Evolutionary conservation across 1,140 invertebrate species (phyloP).

Genomic region (Neodiprion lecontei): DNA sequence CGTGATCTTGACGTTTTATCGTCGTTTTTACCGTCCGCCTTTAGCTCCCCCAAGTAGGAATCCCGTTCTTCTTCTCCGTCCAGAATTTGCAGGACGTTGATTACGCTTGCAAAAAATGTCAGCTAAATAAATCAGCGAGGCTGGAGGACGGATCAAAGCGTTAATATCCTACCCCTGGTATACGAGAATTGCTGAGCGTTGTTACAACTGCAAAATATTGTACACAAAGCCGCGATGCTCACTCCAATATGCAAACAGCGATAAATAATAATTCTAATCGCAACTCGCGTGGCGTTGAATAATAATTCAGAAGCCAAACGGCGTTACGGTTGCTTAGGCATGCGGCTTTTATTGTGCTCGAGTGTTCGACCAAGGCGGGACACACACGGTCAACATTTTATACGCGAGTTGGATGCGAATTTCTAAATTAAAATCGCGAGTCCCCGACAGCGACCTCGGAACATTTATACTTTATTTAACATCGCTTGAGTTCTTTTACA

Average conservation of each 20-base stretch:
- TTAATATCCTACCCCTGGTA: background rate
- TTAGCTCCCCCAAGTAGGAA: background rate
- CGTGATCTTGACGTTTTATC: background rate
- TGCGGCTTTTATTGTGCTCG: background rate
- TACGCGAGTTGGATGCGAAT: background rate
- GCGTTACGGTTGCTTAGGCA: background rate
- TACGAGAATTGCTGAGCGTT: no score
- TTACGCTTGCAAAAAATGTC: background rate
- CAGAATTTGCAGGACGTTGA: background rate
- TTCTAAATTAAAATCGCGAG: background rate
- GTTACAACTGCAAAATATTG: no score
- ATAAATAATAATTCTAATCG: conserved; percentile 4
- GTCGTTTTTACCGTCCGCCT: background rate
- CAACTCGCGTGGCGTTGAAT: background rate
- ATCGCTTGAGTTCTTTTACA: no score
- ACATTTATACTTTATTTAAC: background rate
- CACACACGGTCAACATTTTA: background rate
- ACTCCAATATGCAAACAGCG: background rate
- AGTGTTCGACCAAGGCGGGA: background rate
- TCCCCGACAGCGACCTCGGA: background rate
- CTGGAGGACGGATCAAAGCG: background rate
- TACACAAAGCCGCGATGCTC: background rate
- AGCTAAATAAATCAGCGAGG: background rate
- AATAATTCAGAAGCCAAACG: background rate
- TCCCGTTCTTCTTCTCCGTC: background rate